Evolutionary conservation across 2,113 vertebrate species (phyloP), one percentile per base, ranked within the genome.

Genomic region (Podarcis cretensis): DNA sequence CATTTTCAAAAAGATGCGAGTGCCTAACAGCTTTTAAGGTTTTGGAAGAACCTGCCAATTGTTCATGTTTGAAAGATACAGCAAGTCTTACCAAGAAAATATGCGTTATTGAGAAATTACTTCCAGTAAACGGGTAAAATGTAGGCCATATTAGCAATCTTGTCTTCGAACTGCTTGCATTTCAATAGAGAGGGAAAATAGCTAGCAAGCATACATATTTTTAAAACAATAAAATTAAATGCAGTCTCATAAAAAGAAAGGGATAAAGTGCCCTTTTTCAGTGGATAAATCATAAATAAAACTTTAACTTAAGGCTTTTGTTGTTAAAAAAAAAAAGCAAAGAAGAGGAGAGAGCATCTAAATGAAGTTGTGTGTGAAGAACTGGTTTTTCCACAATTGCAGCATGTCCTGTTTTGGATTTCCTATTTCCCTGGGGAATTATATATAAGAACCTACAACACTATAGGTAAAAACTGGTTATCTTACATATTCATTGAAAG

Each of bases 61-160:
- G 32, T 90, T 92, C 88, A 68, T 80, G 73, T 27, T 83, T 89
- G 9, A 48, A 90, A 90, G 85, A 68, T 90, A 92, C 63, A 5
- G 18, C 76, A 89, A 90, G 83, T 89, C 86, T 0, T 85, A 84
- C 5, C 86, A 37, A 40, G 27, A 4, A 4, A 90, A 71, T 92
- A 89, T 27, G 0, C 0, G 1, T 90, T 89, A 77, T 92, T 68
- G 74, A 92, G 77, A 21, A 57, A 37, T 83, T 83, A 30, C n/a
- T 92, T 92, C 83, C 7, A 73, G 37, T 27, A 35, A 87, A 25
- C 9, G 30, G 30, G 75, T 86, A 86, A 65, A 77, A 68, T 54
- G 37, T 18, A 86, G 65, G 54, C 35, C 32, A 78, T 10, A 78
- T 27, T 21, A 78, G 37, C 16, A 78, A 10, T n/a, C 27, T 69